Evolutionary conservation across 2,113 vertebrate genomes (phyloP).

Genomic region (Tauraco erythrolophus): DNA sequence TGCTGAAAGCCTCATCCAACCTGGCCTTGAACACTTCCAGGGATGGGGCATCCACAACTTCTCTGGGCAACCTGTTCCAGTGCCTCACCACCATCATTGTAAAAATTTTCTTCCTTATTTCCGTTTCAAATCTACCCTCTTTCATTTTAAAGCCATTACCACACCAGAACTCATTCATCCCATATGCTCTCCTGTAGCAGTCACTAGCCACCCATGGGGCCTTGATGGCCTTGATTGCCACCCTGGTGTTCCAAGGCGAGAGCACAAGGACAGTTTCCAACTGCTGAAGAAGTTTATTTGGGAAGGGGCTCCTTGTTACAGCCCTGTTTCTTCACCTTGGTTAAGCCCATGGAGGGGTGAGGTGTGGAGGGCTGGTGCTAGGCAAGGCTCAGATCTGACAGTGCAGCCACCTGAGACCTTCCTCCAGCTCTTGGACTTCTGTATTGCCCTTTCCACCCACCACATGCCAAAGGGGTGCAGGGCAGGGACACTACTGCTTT

Average conservation of each 20-base stretch:
- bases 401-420: background rate
- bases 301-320: background rate
- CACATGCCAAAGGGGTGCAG: background rate
- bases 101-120: no score
- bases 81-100: no score
- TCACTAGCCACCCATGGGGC: background rate
- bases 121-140: no score
- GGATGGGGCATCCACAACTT: no score
- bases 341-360: background rate
- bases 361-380: background rate
- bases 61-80: no score
- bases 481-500: background rate
- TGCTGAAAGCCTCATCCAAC: no score
- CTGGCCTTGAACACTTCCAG: no score
- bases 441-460: background rate
- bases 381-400: background rate
- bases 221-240: background rate
- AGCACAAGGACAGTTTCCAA: background rate
- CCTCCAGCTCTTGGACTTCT: background rate
- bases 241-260: background rate
- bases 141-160: background rate
- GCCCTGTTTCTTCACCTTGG: background rate
- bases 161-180: background rate
- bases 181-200: background rate
- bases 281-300: background rate